Conservation (phyloP, 2,888 invertebrate genomes). For the Drosophila borealis region DNA sequence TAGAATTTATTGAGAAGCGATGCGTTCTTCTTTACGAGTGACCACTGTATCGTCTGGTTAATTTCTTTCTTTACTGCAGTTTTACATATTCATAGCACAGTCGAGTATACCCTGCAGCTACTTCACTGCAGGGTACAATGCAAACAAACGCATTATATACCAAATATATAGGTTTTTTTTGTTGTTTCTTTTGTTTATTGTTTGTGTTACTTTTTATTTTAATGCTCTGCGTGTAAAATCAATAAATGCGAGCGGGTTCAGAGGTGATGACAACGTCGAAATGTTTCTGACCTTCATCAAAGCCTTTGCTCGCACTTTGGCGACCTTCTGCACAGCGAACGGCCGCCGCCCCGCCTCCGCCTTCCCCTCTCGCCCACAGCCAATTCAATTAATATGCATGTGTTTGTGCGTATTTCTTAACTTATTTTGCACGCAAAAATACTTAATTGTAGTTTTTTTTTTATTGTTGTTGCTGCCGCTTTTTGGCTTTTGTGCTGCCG, state of each 20-base stretch:
- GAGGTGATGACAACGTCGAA: slow-evolving; percentile 74
- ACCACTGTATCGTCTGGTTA: neutral
- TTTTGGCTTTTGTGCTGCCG: slow-evolving; percentile 35
- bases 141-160: slow-evolving; percentile 38
- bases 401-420: slow-evolving; percentile 30
- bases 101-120: neutral
- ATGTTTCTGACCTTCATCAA: slow-evolving; percentile 68
- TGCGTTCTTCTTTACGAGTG: neutral
- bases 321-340: slow-evolving; percentile 55
- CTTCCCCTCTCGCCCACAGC: slow-evolving; percentile 4
- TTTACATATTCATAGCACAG: neutral
- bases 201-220: neutral
- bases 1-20: no score
- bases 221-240: slow-evolving; percentile 69
- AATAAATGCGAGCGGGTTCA: slow-evolving; percentile 80
- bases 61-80: no score
- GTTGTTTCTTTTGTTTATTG: slow-evolving; percentile 22
- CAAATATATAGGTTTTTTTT: slow-evolving; percentile 33
- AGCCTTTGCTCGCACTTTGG: slow-evolving; percentile 39
- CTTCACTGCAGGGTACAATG: slow-evolving; percentile 21
- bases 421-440: slow-evolving; percentile 53
- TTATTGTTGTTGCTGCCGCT: slow-evolving; percentile 9
- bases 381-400: slow-evolving; percentile 44
- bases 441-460: slow-evolving; percentile 38
- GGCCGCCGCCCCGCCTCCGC: neutral